Conservation (phyloP, 2,797 vertebrate species). For the Bufotes viridis region DNA sequence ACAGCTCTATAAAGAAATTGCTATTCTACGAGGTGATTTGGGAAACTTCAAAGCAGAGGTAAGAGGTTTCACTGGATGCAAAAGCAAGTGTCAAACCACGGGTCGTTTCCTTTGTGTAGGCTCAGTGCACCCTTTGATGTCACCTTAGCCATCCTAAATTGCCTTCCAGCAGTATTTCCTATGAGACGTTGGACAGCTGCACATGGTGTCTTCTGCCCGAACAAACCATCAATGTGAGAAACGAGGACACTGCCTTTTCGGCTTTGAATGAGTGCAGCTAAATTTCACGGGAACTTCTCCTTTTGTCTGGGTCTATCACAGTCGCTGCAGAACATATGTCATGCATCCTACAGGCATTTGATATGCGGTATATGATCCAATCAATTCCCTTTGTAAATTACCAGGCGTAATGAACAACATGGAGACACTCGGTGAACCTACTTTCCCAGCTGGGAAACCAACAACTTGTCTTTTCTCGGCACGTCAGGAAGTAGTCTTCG, state of each 20-base stretch:
- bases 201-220: not conserved
- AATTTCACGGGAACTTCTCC: not conserved
- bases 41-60: slow-evolving; percentile 91
- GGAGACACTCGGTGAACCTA: not conserved
- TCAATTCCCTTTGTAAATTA: not conserved
- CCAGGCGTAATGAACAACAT: not conserved
- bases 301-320: not conserved
- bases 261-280: not conserved
- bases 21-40: slow-evolving; percentile 87
- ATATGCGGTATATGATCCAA: not conserved
- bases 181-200: not conserved
- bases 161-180: not conserved
- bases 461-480: too few relatives aligned
- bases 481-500: too few relatives aligned
- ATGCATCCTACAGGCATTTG: not conserved
- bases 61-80: slow-evolving; percentile 32
- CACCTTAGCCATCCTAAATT: too few relatives aligned
- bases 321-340: not conserved
- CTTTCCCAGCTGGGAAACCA: not conserved
- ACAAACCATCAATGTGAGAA: not conserved
- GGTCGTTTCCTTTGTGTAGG: not conserved
- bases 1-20: slow-evolving; percentile 86
- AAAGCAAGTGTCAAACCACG: not conserved
- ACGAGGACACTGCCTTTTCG: not conserved
- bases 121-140: not conserved